Base-by-base conservation (phyloP, 2,888 invertebrate species). In the Aleiodes alternator region DNA sequence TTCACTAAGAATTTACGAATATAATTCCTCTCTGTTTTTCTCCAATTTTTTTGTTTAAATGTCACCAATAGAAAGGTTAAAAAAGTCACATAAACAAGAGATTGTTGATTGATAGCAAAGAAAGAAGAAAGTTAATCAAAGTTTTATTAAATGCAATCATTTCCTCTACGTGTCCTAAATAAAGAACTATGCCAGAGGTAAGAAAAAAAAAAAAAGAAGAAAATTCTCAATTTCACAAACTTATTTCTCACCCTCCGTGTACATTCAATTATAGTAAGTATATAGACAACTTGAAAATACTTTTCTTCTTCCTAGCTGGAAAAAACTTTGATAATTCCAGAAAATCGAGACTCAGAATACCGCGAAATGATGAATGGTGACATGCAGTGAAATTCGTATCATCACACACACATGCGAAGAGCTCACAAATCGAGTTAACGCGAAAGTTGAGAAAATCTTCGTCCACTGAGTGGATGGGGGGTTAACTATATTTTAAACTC, bases 401-500 rank as follows among this genome's bases (percentile, higher is more conserved):
- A 23, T 43, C 64, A 64, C 43, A 64, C 23, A 64, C 43, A 64
- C 23, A 23, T 9, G 9, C 16, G 64, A 48, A 64, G 43, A 43
- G 48, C 16, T 64, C 16, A 23, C 16, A 64, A 64, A 64, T 64
- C 48, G 43, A 64, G 64, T 64, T 64, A 64, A 64, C 64, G 12
- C 14, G 64, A 16, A 8, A 64, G 64, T 64, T 64, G 64, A 48
- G 43, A 48, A 48, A 64, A 64, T 64, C 64, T 64, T 64, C 48
- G 64, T 64, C 48, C 64, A 48, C 16, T 43, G 64, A 23, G 7
- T 43, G 16, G 43, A 14, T 16, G 38, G 61, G 38, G 61, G 61
- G 64, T 64, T 64, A 64, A 64, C 64, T 64, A 43, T 64, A 64
- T 64, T 64, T 64, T 64, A 64, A 64, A 64, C 64, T 64, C 43